Evolutionary conservation across 1,140 invertebrate species (phyloP), one percentile per base, ranked within the genome.

Genomic region (Hyposmocoma kahamanoa): DNA sequence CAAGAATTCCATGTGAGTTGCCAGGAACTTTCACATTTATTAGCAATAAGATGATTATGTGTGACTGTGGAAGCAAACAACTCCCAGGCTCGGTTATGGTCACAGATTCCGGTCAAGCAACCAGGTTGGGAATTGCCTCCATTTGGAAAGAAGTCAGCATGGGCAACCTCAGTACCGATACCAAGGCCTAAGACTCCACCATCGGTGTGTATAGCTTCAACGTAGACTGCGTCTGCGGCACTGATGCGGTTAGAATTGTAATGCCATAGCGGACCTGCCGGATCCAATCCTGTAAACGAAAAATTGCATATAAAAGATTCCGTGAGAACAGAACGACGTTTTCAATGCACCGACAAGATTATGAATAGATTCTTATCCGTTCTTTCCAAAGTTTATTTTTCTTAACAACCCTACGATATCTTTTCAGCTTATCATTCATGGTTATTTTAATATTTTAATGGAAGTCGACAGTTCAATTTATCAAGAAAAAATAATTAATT

Each of bases 111-210:
- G 65, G 69, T 62, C 1, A 57, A 2, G 22, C 87, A 84, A 15
- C 87, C 88, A 15, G 88, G 87, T 24, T 86, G 86, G 19, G 62
- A 59, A n/a, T 47, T 56, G 13, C 92, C 93, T 5, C 93, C 92
- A 65, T 95, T 95, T 0, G 92, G 92, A 72, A 91, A 95, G 86
- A 95, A 95, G 72, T 96, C 94, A 3, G 87, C 89, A 52, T 92
- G 88, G 13, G 44, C 62, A 4, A 76, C 19, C n/a, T 53, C 10
- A 88, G 91, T 50, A 86, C 76, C 20, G 87, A 88, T 62, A 87
- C 83, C 9, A 81, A 63, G 49, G 90, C 90, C 0, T 67, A 91
- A 91, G 41, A 88, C 88, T 4, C 90, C 89, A 13, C 90, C 88
- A 56, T 92, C 92, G 0, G 93, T 94, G 64, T 94, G 93, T 59